These are phyloP conservation scores for Dromaius novaehollandiae DNA, from an alignment of 2,113 vertebrate genomes.

Conservation along the genomic window DNA sequence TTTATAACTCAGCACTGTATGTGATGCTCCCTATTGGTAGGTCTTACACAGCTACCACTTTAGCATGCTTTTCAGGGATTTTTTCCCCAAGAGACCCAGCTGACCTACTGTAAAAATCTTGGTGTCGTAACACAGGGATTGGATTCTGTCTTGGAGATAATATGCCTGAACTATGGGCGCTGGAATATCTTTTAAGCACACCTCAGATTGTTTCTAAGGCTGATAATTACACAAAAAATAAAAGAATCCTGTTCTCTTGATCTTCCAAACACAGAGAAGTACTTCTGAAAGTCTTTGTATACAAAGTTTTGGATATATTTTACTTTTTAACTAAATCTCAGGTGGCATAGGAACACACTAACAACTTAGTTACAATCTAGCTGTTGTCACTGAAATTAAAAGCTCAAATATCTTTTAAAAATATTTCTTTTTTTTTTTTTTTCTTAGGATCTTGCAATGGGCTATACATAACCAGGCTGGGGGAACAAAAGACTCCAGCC, in stretches of 20 bases:
- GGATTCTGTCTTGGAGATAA: background rate
- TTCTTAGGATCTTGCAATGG: background rate
- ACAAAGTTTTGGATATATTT: background rate
- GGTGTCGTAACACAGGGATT: background rate
- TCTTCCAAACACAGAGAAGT: background rate
- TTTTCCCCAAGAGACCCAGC: background rate
- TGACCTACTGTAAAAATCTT: background rate
- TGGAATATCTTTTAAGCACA: background rate
- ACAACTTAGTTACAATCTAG: background rate
- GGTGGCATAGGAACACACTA: background rate
- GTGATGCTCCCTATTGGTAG: background rate
- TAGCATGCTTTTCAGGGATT: background rate
- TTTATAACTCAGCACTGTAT: background rate
- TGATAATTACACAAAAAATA: background rate
- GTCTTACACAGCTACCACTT: background rate
- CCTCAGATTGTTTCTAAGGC: background rate
- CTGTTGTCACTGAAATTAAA: background rate
- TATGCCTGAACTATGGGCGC: background rate
- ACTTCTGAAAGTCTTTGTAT: background rate
- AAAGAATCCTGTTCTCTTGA: background rate
- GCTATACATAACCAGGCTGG: background rate
- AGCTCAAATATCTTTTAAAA: background rate
- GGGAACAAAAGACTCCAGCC: background rate
- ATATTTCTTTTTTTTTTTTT: background rate
- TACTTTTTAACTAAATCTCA: background rate